These are phyloP conservation scores for Agrypnia vestita DNA, from an alignment of 1,140 invertebrate genomes.

Conservation along the genomic window DNA sequence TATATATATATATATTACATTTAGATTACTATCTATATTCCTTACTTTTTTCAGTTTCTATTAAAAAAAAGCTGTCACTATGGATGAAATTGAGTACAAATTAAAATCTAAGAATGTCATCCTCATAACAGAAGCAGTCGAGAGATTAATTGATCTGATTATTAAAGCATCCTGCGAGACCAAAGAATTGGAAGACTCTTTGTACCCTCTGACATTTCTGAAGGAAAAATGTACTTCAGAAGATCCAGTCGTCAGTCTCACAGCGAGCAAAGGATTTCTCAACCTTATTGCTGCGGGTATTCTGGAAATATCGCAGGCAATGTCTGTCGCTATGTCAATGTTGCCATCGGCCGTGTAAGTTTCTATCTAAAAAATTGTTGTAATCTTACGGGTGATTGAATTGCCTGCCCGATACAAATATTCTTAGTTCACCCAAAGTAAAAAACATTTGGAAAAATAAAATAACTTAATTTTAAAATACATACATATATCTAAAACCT, in stretches of 20 bases:
- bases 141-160: constrained; percentile 39
- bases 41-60: background rate
- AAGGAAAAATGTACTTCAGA: constrained; percentile 36
- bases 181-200: background rate
- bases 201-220: constrained; percentile 3
- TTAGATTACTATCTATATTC: too few species aligned
- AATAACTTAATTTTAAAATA: too few species aligned
- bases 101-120: constrained; percentile 43
- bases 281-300: constrained; percentile 20
- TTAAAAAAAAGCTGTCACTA: background rate
- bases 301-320: constrained; percentile 16
- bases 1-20: too few species aligned
- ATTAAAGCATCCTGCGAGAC: constrained; percentile 9
- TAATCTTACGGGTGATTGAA: too few species aligned
- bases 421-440: too few species aligned
- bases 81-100: constrained; percentile 54
- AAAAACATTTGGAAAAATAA: too few species aligned
- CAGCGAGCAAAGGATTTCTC: constrained; percentile 43
- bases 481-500: too few species aligned
- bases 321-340: constrained; percentile 48
- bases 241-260: constrained; percentile 28
- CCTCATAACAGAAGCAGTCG: constrained; percentile 44
- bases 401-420: too few species aligned
- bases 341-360: constrained; percentile 41
- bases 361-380: background rate